These are phyloP conservation scores for Vanessa atalanta DNA, from an alignment of 1,140 invertebrate species.

Conservation along the genomic window DNA sequence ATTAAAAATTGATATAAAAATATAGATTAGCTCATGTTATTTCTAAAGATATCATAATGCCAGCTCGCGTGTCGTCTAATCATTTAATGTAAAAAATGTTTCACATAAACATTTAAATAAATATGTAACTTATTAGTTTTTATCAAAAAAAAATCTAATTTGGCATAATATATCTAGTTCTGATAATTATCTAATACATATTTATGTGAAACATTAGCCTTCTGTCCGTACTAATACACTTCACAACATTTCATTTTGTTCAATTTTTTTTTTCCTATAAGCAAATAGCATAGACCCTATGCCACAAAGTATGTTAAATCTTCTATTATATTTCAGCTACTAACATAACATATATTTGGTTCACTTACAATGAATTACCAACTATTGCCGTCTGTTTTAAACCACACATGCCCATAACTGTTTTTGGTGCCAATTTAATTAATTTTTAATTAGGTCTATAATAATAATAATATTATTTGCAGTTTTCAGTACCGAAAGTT, in stretches of 20 bases:
- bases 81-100: constrained; percentile 27
- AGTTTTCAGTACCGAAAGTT: too few species aligned
- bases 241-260: too few species aligned
- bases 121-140: neutral
- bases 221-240: neutral
- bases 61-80: constrained; percentile 46
- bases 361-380: neutral
- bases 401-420: too few species aligned
- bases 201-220: constrained; percentile 15
- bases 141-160: neutral
- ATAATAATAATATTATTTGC: too few species aligned
- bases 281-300: neutral
- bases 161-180: constrained; percentile 1
- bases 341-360: constrained; percentile 2
- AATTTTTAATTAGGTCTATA: too few species aligned
- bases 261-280: neutral
- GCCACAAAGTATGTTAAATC: neutral
- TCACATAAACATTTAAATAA: constrained; percentile 24
- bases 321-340: neutral
- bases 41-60: constrained; percentile 29
- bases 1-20: neutral
- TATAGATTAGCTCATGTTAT: constrained; percentile 26
- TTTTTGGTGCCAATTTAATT: too few species aligned
- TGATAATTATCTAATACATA: neutral
- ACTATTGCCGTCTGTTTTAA: too few species aligned